Evolutionary conservation across 2,113 vertebrate species (phyloP).

Genomic region (Nothocercus julius): DNA sequence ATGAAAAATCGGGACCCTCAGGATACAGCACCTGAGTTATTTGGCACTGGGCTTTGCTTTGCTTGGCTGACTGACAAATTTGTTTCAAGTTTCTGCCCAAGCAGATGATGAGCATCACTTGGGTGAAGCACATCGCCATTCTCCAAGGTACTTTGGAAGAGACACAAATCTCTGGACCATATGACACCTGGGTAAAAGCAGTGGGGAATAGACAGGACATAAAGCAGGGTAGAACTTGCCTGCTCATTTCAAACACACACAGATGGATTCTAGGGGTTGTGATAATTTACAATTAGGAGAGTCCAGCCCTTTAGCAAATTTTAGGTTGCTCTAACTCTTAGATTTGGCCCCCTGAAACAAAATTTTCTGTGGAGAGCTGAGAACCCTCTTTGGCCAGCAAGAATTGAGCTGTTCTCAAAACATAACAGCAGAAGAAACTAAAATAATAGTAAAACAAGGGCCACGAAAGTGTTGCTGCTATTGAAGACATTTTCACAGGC

Average conservation of each 20-base stretch:
- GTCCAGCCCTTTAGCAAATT: not conserved
- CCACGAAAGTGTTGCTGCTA: not conserved
- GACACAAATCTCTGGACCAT: not conserved
- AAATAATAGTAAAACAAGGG: not conserved
- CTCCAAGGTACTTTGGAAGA: not conserved
- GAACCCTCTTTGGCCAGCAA: not conserved
- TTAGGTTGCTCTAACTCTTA: not conserved
- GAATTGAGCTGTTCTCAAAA: not conserved
- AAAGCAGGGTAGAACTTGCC: not conserved
- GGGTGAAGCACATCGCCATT: not conserved
- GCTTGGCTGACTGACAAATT: not conserved
- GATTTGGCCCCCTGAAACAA: not conserved
- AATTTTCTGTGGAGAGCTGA: not conserved
- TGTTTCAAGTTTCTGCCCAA: not conserved
- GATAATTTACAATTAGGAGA: not conserved
- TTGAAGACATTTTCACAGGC: not conserved
- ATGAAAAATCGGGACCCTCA: not conserved
- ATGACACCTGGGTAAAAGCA: not conserved
- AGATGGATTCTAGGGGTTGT: not conserved
- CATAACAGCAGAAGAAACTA: not conserved
- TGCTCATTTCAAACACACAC: not conserved
- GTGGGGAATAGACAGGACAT: accelerated
- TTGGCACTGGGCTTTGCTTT: not conserved
- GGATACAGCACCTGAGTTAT: not conserved
- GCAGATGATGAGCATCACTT: not conserved